Evolutionary conservation across 2,797 vertebrate genomes (phyloP).

Genomic region (Bovichtus variegatus): DNA sequence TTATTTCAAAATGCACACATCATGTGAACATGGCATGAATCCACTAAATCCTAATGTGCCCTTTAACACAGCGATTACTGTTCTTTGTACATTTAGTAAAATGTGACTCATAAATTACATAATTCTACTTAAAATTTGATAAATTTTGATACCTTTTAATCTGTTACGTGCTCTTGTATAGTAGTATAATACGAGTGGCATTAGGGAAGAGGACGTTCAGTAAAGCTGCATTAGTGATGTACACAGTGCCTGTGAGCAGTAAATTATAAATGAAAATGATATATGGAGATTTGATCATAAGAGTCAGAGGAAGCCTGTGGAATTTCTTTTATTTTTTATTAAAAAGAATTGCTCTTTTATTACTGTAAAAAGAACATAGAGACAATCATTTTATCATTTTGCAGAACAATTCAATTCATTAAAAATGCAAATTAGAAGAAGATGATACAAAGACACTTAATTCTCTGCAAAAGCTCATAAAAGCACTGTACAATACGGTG

Average conservation of each 20-base stretch:
- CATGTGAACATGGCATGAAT: slow-evolving; percentile 9
- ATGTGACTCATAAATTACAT: background rate
- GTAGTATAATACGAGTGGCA: slow-evolving; percentile 10
- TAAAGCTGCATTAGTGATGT: slow-evolving; percentile 24
- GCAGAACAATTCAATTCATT: background rate
- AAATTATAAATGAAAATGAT: slow-evolving; percentile 62
- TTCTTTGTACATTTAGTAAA: background rate
- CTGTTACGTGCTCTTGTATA: background rate
- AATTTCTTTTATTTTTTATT: slow-evolving; percentile 16
- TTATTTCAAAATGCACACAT: slow-evolving; percentile 26
- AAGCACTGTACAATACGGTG: background rate
- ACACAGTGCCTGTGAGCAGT: slow-evolving; percentile 23
- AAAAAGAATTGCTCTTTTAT: background rate
- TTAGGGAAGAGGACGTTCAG: slow-evolving; percentile 2
- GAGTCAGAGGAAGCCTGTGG: slow-evolving; percentile 15
- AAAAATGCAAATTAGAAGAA: background rate
- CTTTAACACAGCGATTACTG: background rate
- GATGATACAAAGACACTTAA: background rate
- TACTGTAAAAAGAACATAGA: background rate
- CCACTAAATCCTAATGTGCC: background rate
- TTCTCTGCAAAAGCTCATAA: background rate
- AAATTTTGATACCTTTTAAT: background rate
- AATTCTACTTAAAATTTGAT: background rate
- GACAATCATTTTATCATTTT: background rate
- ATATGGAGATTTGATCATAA: slow-evolving; percentile 54